These are phyloP conservation scores for Shargacucullia verbasci DNA, from an alignment of 2,888 invertebrate species.

Conservation along the genomic window DNA sequence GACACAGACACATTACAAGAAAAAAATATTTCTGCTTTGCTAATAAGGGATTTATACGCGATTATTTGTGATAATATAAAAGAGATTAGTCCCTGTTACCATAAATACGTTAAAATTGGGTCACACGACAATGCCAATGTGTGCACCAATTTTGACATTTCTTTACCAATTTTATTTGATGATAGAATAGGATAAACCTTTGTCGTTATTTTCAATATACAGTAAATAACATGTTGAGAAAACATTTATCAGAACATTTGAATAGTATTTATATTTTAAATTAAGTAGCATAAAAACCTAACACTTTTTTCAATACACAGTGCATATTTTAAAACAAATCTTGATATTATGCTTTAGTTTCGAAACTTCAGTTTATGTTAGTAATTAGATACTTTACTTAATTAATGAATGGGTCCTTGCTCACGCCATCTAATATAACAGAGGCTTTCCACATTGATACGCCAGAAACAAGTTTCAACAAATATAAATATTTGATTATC, in stretches of 20 bases:
- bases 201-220: background rate
- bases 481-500: slow-evolving; percentile 72
- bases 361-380: slow-evolving; percentile 18
- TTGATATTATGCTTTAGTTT: slow-evolving; percentile 30
- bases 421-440: slow-evolving; percentile 43
- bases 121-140: slow-evolving; percentile 52
- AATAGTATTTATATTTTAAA: no score
- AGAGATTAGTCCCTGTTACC: slow-evolving; percentile 78
- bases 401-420: slow-evolving; percentile 37
- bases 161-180: slow-evolving; percentile 40
- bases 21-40: slow-evolving; percentile 70
- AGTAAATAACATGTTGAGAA: slow-evolving; percentile 2
- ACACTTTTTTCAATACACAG: no score
- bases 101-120: slow-evolving; percentile 70
- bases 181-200: slow-evolving; percentile 23
- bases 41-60: slow-evolving; percentile 81
- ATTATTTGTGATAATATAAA: slow-evolving; percentile 79
- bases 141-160: slow-evolving; percentile 52
- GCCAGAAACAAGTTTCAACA: slow-evolving; percentile 62
- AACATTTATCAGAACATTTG: background rate
- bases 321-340: slow-evolving; percentile 15
- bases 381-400: slow-evolving; percentile 44
- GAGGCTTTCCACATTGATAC: slow-evolving; percentile 44
- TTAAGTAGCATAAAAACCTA: no score
- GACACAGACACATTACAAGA: no score